Conservation (phyloP, 2,888 invertebrate species). For the Troides oblongomaculatus region DNA sequence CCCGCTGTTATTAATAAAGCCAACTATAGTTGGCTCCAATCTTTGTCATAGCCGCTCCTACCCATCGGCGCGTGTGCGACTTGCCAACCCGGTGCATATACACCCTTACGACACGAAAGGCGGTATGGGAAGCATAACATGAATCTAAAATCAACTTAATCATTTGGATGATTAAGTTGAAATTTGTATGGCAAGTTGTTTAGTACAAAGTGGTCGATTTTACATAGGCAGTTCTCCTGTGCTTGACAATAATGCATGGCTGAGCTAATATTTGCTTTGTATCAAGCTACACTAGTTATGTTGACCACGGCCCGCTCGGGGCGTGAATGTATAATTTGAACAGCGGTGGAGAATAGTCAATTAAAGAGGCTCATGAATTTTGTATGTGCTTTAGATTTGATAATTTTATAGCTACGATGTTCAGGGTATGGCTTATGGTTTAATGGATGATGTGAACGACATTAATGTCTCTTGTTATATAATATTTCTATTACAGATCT, state of each 20-base stretch:
- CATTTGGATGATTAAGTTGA: not conserved
- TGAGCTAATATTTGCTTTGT: slow-evolving; percentile 79
- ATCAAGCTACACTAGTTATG: slow-evolving; percentile 71
- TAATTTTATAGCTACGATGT: slow-evolving; percentile 30
- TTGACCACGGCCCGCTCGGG: slow-evolving; percentile 67
- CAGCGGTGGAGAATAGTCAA: slow-evolving; percentile 62
- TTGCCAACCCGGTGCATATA: slow-evolving; percentile 69
- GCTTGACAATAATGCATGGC: slow-evolving; percentile 80
- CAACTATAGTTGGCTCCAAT: slow-evolving; percentile 62
- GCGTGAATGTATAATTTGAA: slow-evolving; percentile 76
- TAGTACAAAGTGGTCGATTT: slow-evolving; percentile 38
- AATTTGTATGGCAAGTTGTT: slow-evolving; percentile 32
- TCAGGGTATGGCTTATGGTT: not conserved
- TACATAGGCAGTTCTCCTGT: slow-evolving; percentile 52
- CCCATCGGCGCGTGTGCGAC: slow-evolving; percentile 67
- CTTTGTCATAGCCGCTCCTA: slow-evolving; percentile 70
- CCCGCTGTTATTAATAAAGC: slow-evolving; percentile 69
- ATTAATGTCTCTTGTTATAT: not conserved
- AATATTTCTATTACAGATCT: not conserved
- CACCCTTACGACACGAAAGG: slow-evolving; percentile 36
- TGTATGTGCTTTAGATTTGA: slow-evolving; percentile 58
- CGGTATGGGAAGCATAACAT: slow-evolving; percentile 23
- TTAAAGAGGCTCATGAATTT: slow-evolving; percentile 75
- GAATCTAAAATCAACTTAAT: slow-evolving; percentile 33
- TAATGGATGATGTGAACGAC: not conserved